Conservation (phyloP, 2,113 vertebrate genomes). For the Sorex fumeus region DNA sequence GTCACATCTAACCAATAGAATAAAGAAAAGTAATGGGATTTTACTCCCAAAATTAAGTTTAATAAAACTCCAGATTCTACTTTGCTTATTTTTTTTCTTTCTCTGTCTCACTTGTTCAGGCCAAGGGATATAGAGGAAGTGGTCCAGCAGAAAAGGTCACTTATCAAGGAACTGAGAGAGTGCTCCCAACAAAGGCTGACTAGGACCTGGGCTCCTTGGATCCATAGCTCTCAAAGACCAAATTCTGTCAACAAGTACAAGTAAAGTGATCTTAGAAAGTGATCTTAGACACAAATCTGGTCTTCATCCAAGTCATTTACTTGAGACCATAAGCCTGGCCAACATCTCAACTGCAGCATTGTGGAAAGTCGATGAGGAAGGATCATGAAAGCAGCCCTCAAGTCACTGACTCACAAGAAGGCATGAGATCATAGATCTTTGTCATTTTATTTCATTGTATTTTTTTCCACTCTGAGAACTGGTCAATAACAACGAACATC, state of each 20-base stretch:
- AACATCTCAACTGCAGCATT: background rate
- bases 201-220: background rate
- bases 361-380: background rate
- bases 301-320: background rate
- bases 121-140: background rate
- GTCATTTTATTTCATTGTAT: background rate
- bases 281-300: background rate
- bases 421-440: conserved; percentile 10
- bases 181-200: background rate
- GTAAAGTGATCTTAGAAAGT: background rate
- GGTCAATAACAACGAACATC: background rate
- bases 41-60: conserved; percentile 42
- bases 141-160: background rate
- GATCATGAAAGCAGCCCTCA: background rate
- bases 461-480: too few species aligned
- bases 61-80: conserved; percentile 4
- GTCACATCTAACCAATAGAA: conserved; percentile 56
- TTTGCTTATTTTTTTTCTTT: background rate
- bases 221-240: background rate
- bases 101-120: conserved; percentile 29
- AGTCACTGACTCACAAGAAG: conserved; percentile 12
- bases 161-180: background rate
- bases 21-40: background rate
- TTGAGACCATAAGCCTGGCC: background rate
- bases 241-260: background rate